phyloP scores from a whole-genome alignment of 1,140 invertebrate species.

The Metopolophium dirhodum region DNA sequence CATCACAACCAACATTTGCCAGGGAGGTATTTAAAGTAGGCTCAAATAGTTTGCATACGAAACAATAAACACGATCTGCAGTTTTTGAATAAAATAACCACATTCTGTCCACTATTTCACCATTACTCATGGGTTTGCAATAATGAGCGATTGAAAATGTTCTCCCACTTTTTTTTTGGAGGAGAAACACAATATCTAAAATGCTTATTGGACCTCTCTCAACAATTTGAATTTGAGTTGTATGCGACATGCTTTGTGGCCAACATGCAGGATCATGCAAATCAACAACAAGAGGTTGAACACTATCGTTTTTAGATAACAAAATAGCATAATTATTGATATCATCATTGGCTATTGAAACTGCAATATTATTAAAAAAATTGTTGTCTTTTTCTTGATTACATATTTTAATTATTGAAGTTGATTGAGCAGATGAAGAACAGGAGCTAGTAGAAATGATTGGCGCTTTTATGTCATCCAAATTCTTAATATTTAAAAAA shows the following conservation, averaged over 20 bases:
- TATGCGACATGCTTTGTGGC: neutral
- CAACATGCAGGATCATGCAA: neutral
- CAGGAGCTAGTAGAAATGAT: neutral
- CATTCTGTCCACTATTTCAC: neutral
- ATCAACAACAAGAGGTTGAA: neutral
- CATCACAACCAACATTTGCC: neutral
- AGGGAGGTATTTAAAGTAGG: neutral
- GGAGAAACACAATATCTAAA: neutral
- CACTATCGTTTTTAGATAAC: neutral
- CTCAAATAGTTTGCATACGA: conserved; percentile 7
- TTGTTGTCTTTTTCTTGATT: neutral
- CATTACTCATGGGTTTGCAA: neutral
- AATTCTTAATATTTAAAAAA: neutral
- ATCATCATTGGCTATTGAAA: conserved; percentile 2
- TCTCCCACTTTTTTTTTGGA: conserved; percentile 1
- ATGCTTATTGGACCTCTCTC: neutral
- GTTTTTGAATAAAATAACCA: conserved; percentile 5
- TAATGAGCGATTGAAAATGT: conserved; percentile 11
- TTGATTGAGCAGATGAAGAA: neutral
- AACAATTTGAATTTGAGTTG: neutral
- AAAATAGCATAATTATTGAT: no score
- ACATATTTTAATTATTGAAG: neutral
- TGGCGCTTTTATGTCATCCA: neutral
- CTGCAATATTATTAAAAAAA: neutral
- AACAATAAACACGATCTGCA: neutral